These are phyloP conservation scores for Drosophila maculinotata DNA, from an alignment of 2,888 invertebrate genomes.

Conservation along the genomic window DNA sequence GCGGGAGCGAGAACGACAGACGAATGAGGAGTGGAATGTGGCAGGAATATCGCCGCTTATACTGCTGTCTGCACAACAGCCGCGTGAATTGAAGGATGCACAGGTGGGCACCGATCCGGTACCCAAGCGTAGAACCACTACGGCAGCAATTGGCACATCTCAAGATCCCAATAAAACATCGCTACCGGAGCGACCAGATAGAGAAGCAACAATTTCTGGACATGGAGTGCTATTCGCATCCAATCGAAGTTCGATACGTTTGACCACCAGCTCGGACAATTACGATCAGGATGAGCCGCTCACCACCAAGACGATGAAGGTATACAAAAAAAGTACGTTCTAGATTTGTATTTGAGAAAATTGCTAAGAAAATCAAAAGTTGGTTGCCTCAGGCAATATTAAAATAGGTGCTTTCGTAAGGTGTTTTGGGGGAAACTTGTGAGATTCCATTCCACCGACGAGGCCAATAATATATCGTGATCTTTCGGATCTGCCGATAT, in stretches of 20 bases:
- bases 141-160: neutral
- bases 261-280: constrained; percentile 1
- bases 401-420: too few species aligned
- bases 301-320: constrained; percentile 53
- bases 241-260: neutral
- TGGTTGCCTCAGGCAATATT: too few species aligned
- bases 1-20: neutral
- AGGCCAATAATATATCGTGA: too few species aligned
- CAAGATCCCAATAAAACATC: neutral
- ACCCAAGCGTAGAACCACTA: neutral
- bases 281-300: constrained; percentile 25
- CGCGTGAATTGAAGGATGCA: neutral
- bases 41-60: constrained; percentile 4
- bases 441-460: too few species aligned
- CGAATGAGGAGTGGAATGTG: neutral
- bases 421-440: too few species aligned
- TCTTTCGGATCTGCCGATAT: too few species aligned
- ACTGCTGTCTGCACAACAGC: neutral
- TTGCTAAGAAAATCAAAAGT: too few species aligned
- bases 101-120: neutral
- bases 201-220: neutral
- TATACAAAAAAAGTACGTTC: constrained; percentile 61
- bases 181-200: neutral
- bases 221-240: neutral
- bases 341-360: neutral